Conservation (phyloP, 2,797 vertebrate species). For the Takifugu ocellatus region DNA sequence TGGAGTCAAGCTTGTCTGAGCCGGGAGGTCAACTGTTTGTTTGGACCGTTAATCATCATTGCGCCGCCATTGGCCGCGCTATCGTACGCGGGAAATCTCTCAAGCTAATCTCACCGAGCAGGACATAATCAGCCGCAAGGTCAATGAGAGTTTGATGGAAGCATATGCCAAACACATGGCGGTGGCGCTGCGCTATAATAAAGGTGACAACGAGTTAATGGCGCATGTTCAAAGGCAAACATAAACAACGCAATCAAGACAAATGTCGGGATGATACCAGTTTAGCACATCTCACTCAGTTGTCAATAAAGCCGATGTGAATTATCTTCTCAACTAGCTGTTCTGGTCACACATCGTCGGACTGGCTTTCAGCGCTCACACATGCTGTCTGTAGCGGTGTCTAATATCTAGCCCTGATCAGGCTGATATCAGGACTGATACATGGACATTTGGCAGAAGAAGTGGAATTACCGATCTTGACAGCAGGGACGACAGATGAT, state of each 20-base stretch:
- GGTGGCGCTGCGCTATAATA: constrained; percentile 56
- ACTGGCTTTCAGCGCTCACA: constrained; percentile 21
- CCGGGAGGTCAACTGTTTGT: constrained; percentile 60
- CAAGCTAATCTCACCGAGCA: constrained; percentile 61
- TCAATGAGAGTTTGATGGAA: constrained; percentile 79
- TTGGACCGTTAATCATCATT: constrained; percentile 67
- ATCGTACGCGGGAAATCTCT: constrained; percentile 54
- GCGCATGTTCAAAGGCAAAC: constrained; percentile 64
- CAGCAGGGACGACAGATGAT: constrained; percentile 50
- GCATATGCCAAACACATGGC: constrained; percentile 66
- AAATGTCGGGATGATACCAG: constrained; percentile 52
- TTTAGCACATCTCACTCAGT: constrained; percentile 43
- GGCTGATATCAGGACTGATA: constrained; percentile 43
- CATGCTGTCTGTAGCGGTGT: constrained; percentile 13
- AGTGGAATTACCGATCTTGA: constrained; percentile 41
- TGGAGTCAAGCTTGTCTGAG: constrained; percentile 33
- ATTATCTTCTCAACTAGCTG: constrained; percentile 17
- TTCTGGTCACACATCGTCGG: constrained; percentile 13
- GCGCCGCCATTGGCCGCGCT: constrained; percentile 64
- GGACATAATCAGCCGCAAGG: constrained; percentile 75
- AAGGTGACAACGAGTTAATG: constrained; percentile 65
- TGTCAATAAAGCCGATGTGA: constrained; percentile 35
- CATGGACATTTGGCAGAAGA: constrained; percentile 54
- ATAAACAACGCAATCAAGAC: constrained; percentile 64
- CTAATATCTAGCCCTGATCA: constrained; percentile 28